phyloP scores from a whole-genome alignment of 2,113 vertebrate species.

The Pangasianodon gigas region DNA sequence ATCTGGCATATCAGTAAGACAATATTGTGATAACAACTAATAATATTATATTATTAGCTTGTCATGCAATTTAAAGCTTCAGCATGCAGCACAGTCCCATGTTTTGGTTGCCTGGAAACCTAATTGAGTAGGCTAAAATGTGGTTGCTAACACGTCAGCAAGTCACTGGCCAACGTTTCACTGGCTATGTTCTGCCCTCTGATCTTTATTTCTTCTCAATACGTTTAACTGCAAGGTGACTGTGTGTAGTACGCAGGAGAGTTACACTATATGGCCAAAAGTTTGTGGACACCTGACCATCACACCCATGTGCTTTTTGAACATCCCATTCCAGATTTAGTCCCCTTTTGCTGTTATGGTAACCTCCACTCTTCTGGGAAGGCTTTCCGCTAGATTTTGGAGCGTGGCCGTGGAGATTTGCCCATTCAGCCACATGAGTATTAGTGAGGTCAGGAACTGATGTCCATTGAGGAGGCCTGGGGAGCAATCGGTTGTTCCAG shows the following conservation, averaged over 20 bases:
- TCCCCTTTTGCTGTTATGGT: background rate
- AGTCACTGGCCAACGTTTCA: background rate
- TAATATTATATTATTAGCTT: too few species aligned
- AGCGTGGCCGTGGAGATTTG: background rate
- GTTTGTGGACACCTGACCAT: background rate
- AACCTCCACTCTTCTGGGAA: background rate
- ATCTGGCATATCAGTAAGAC: background rate
- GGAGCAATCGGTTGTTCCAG: background rate
- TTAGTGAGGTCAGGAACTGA: background rate
- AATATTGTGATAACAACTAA: background rate
- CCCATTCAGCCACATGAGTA: background rate
- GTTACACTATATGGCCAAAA: background rate
- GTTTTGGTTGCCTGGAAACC: background rate
- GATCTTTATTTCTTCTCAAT: background rate
- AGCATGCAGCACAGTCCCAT: background rate
- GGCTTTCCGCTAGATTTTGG: background rate
- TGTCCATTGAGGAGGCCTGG: background rate
- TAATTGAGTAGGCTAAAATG: background rate
- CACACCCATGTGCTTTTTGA: background rate
- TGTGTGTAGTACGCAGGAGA: background rate
- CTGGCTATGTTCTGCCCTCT: background rate
- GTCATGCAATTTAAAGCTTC: background rate
- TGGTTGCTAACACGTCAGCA: background rate
- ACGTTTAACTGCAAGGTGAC: background rate
- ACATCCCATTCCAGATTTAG: background rate